Evolutionary conservation across 2,113 vertebrate genomes (phyloP).

Genomic region (Protobothrops mucrosquamatus): DNA sequence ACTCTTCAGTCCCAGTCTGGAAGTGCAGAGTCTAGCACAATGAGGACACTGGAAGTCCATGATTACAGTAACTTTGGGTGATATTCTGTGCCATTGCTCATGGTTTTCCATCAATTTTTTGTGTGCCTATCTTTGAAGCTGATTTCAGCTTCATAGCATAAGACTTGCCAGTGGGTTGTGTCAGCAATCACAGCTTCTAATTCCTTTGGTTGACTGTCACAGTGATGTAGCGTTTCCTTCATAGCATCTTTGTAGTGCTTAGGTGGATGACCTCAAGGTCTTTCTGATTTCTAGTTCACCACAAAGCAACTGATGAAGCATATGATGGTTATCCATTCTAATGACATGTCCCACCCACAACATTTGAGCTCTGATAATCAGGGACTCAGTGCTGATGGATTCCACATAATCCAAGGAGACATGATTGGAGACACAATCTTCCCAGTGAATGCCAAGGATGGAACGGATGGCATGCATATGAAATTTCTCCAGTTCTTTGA

Average conservation of each 20-base stretch:
- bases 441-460: background rate
- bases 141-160: background rate
- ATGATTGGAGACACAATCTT: background rate
- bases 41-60: background rate
- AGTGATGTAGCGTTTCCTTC: background rate
- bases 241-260: background rate
- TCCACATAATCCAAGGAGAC: background rate
- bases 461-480: background rate
- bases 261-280: background rate
- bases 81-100: background rate
- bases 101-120: background rate
- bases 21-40: background rate
- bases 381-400: background rate
- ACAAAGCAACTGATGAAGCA: background rate
- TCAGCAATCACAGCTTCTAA: background rate
- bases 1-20: background rate
- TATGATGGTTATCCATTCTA: background rate
- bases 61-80: background rate
- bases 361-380: background rate
- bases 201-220: background rate
- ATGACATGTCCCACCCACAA: background rate
- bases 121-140: background rate
- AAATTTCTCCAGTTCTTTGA: background rate
- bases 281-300: background rate
- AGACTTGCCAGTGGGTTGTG: background rate